Evolutionary conservation across 2,888 invertebrate genomes (phyloP), one percentile per base, ranked within the genome.

Genomic region (Metalampra italica): DNA sequence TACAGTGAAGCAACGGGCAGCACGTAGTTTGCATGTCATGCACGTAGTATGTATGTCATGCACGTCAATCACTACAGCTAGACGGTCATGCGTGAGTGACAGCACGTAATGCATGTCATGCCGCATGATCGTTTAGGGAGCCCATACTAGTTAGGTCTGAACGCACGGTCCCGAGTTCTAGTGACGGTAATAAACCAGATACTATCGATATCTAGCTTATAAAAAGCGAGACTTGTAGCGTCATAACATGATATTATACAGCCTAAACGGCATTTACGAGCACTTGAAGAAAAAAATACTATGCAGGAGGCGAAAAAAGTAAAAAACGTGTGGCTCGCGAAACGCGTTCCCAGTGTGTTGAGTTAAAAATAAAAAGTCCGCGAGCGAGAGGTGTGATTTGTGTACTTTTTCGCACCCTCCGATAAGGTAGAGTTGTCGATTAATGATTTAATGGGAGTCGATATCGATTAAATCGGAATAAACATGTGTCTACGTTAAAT

Each of bases 321-420:
- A 51, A 64, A 66, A 61, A 60, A 55, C 29, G 46, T 50, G 44
- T 52, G 60, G 67, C 69, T 71, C 68, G 67, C 66, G 70, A 66
- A 83, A 83, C 82, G 75, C 72, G 81, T 79, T 82, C 68, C 63
- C 62, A 48, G 59, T 68, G 70, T 66, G 66, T 69, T 59, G 65
- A 60, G 64, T 62, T 63, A 59, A 65, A 67, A 69, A 68, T 66
- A 69, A 71, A 72, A 71, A 70, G 66, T 52, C 52, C 53, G 45
- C 61, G 66, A 75, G 70, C 64, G 76, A 78, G 79, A 84, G 75
- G 80, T 81, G 85, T 83, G 84, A 87, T 85, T 84, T 86, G 84
- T 85, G 74, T 79, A 77, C 77, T 76, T 83, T 78, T 85, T 83
- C 80, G 74, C 82, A 71, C 80, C 71, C 62, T 59, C 64, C 75